Evolutionary conservation across 2,888 invertebrate genomes (phyloP).

Genomic region (Hedya salicella): DNA sequence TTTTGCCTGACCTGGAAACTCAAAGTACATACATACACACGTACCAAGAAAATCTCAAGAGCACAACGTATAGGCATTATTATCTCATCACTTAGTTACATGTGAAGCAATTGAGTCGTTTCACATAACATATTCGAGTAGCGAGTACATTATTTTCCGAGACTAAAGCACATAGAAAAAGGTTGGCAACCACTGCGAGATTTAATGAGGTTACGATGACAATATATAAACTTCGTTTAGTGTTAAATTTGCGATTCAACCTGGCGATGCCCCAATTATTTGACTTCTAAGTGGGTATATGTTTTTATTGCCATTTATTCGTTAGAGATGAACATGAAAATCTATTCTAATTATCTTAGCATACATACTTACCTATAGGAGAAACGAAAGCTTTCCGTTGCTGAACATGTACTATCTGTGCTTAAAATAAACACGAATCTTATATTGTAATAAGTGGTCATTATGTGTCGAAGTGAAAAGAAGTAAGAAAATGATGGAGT

Average conservation of each 20-base stretch:
- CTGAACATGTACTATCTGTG: too few relatives aligned
- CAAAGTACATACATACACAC: background rate
- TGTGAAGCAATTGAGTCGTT: slow-evolving; percentile 34
- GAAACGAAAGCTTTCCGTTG: too few relatives aligned
- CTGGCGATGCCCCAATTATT: background rate
- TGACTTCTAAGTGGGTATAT: background rate
- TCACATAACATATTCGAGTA: slow-evolving; percentile 38
- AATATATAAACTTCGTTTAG: background rate
- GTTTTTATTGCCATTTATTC: too few relatives aligned
- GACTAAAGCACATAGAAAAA: slow-evolving; percentile 35
- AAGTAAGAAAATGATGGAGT: too few relatives aligned
- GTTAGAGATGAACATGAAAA: too few relatives aligned
- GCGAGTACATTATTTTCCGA: slow-evolving; percentile 42
- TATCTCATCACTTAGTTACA: slow-evolving; percentile 28
- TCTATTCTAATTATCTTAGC: too few relatives aligned
- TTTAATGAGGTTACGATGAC: slow-evolving; percentile 33
- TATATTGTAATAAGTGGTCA: too few relatives aligned
- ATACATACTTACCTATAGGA: too few relatives aligned
- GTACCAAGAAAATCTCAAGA: background rate
- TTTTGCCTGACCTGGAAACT: background rate
- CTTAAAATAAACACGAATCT: too few relatives aligned
- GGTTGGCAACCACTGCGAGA: slow-evolving; percentile 18
- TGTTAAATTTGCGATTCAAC: background rate
- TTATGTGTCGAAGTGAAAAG: too few relatives aligned
- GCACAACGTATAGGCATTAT: slow-evolving; percentile 6